A percentile compares a stretch with the other conserved stretches of the same genome.
Conservation (phyloP, 2,797 vertebrate species). For the Ctenopoma multispine region DNA sequence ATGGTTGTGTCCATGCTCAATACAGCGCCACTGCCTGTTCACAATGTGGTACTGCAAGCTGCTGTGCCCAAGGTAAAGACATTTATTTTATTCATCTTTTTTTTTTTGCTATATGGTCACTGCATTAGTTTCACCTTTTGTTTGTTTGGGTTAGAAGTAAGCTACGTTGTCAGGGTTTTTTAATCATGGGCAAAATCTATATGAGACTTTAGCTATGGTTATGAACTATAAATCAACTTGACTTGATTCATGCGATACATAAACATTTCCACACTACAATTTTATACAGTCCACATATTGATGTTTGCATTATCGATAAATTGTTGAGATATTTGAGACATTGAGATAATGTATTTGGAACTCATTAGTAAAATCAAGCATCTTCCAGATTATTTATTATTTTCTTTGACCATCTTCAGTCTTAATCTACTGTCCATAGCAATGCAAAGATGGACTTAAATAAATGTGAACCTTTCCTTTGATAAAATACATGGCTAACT, state of each 20-base stretch:
- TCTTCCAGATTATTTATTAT: too few species aligned
- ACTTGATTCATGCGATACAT: too few species aligned
- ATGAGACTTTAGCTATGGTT: too few species aligned
- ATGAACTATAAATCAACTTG: too few species aligned
- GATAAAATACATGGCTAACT: not conserved
- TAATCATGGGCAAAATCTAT: too few species aligned
- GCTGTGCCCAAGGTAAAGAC: slow-evolving; percentile 94
- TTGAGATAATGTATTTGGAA: too few species aligned
- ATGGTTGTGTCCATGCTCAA: slow-evolving; percentile 97
- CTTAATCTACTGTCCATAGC: not conserved
- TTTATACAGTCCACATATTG: too few species aligned
- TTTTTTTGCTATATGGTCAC: not conserved
- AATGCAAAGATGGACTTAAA: not conserved
- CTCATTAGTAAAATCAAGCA: too few species aligned
- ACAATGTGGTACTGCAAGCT: slow-evolving; percentile 90
- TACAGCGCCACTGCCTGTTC: slow-evolving; percentile 89
- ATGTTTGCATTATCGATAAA: too few species aligned
- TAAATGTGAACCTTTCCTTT: not conserved
- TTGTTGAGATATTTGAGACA: too few species aligned
- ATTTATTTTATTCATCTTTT: not conserved
- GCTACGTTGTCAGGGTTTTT: not conserved
- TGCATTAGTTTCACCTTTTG: not conserved
- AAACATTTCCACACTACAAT: too few species aligned
- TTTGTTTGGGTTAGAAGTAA: too few species aligned
- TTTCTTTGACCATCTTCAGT: not conserved